Conservation (phyloP, 2,113 vertebrate genomes). For the Pogonocichla stellata region DNA sequence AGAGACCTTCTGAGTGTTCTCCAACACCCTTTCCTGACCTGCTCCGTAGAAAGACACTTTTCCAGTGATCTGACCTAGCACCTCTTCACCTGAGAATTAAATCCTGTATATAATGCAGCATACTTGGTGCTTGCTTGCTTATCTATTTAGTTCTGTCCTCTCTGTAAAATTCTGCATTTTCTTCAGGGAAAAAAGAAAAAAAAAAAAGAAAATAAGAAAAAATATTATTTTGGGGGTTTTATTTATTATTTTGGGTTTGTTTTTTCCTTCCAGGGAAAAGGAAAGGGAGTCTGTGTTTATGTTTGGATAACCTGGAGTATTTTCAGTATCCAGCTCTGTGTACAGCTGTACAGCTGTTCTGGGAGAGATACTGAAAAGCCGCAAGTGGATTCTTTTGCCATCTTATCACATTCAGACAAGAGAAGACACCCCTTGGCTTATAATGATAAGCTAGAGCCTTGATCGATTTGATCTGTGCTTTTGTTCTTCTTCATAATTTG, state of each 20-base stretch:
- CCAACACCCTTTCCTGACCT: neutral
- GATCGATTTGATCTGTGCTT: conserved; percentile 55
- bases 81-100: neutral
- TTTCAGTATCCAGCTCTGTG: neutral
- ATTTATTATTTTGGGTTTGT: neutral
- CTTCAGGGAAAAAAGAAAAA: neutral
- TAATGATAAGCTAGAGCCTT: conserved; percentile 9
- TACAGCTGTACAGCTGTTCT: neutral
- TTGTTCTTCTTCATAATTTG: conserved; percentile 49
- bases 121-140: neutral
- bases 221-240: neutral
- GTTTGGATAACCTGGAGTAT: neutral
- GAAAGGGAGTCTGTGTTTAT: neutral
- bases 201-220: neutral
- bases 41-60: neutral
- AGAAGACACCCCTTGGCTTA: conserved; percentile 24
- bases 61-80: neutral
- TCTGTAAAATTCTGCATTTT: neutral
- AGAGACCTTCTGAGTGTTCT: neutral
- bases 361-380: conserved; percentile 17
- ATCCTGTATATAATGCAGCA: neutral
- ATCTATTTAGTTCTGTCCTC: neutral
- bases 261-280: neutral
- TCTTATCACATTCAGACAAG: conserved; percentile 25
- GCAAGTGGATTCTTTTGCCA: neutral